phyloP scores from a whole-genome alignment of 2,888 invertebrate species.

The Hirudinaria manillensis region DNA sequence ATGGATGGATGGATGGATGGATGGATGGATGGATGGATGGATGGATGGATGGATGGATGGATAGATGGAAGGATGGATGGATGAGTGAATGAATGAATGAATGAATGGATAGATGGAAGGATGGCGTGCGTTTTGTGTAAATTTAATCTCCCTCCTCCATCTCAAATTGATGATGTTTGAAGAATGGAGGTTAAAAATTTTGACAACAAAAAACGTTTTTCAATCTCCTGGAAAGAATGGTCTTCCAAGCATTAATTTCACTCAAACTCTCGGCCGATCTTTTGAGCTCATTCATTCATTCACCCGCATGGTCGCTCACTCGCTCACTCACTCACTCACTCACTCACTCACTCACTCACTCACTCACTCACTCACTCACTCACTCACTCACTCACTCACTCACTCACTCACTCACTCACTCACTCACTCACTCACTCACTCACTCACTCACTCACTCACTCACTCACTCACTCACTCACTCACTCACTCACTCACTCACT shows the following conservation, averaged over 20 bases:
- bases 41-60: too few species aligned
- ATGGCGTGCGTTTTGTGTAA: too few species aligned
- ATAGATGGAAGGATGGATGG: too few species aligned
- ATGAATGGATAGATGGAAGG: too few species aligned
- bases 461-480: conserved; percentile 32
- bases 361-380: conserved; percentile 25
- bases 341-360: conserved; percentile 23
- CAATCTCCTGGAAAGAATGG: not conserved
- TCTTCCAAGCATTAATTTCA: too few species aligned
- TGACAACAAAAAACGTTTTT: not conserved
- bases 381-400: conserved; percentile 19
- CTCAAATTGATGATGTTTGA: not conserved
- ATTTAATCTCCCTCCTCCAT: too few species aligned
- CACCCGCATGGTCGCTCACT: not conserved
- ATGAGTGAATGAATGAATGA: too few species aligned
- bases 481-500: conserved; percentile 32
- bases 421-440: conserved; percentile 33
- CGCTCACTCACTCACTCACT: conserved; percentile 23
- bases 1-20: too few species aligned
- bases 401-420: conserved; percentile 34
- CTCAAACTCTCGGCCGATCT: too few species aligned
- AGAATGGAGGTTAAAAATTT: not conserved
- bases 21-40: too few species aligned
- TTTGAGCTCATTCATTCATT: not conserved
- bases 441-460: conserved; percentile 33